Evolutionary conservation across 2,888 invertebrate species (phyloP).

Genomic region (Andricus quercusramuli): DNA sequence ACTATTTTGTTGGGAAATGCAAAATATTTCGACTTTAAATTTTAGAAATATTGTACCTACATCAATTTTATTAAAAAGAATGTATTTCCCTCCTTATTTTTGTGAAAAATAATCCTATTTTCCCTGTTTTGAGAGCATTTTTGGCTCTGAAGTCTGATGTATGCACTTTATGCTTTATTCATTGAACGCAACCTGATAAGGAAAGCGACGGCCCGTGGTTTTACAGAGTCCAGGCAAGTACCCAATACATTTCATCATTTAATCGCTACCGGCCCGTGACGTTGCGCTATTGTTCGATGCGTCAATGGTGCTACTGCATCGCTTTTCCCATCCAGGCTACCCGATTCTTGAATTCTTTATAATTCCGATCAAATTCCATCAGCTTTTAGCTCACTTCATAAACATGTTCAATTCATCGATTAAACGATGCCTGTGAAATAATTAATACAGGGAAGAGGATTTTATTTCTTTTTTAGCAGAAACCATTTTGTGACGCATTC

Average conservation of each 20-base stretch:
- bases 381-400: conserved; percentile 9
- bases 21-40: no score
- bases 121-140: no score
- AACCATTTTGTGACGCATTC: no score
- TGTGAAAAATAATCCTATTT: no score
- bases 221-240: conserved; percentile 51
- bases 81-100: conserved; percentile 42
- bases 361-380: conserved; percentile 39
- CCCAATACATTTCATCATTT: conserved; percentile 59
- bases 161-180: conserved; percentile 76
- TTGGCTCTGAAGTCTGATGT: conserved; percentile 61
- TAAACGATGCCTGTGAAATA: no score
- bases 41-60: no score
- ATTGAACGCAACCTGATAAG: conserved; percentile 76
- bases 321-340: neutral
- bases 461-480: no score
- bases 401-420: neutral
- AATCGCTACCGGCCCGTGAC: conserved; percentile 46
- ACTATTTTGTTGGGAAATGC: no score
- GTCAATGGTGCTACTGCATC: conserved; percentile 11
- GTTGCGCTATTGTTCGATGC: conserved; percentile 33
- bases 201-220: conserved; percentile 52
- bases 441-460: no score
- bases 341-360: conserved; percentile 56
- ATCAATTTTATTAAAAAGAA: no score